A percentile compares a stretch with the other conserved stretches of the same genome.
Evolutionary conservation across 2,797 vertebrate species (phyloP).

Genomic region (Lagorchestes hirsutus): DNA sequence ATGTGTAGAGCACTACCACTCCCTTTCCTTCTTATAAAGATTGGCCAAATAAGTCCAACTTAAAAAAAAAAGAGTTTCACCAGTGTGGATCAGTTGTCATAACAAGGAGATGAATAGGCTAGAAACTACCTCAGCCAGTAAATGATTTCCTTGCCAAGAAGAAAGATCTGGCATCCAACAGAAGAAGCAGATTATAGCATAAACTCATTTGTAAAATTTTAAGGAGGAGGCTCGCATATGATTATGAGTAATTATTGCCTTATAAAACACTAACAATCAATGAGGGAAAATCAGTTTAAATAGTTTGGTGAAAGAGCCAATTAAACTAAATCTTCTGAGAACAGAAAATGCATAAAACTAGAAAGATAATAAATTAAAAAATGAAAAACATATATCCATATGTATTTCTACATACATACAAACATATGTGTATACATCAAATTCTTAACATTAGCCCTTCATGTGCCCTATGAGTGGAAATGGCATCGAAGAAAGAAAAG

Average conservation of each 20-base stretch:
- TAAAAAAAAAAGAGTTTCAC: background rate
- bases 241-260: background rate
- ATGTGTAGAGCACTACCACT: background rate
- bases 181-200: background rate
- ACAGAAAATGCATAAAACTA: background rate
- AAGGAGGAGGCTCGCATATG: background rate
- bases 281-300: background rate
- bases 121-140: background rate
- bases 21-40: background rate
- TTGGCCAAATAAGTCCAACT: background rate
- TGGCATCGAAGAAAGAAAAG: background rate
- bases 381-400: background rate
- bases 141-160: background rate
- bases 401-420: background rate
- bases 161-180: background rate
- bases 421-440: rapidly evolving
- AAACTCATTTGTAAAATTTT: background rate
- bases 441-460: background rate
- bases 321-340: background rate
- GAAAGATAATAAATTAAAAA: background rate
- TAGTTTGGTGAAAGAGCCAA: background rate
- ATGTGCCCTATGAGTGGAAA: background rate
- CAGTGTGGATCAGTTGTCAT: background rate
- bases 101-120: background rate
- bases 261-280: background rate